Evolutionary conservation across 2,888 invertebrate species (phyloP), one percentile per base, ranked within the genome.

Genomic region (Dioctria linearis): DNA sequence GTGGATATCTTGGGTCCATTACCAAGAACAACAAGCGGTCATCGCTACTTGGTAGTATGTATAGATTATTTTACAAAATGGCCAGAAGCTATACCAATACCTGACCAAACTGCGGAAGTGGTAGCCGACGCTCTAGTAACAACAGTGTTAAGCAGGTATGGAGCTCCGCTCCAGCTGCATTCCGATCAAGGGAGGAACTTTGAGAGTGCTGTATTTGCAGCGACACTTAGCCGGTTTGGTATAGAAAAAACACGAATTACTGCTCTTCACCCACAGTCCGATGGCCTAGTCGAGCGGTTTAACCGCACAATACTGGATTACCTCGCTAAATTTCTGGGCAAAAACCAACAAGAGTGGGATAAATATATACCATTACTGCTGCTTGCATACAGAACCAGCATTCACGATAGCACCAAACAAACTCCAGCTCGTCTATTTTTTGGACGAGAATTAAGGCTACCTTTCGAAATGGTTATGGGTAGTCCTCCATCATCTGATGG

Each of bases 271-370:
- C 84, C 85, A 5, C 85, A 84, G 46, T 85, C 84, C 4, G 83
- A 85, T 73, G 84, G 84, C 39, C 84, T 85, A 83, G 83, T 85
- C 3, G 84, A 84, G n/a, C 78, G 83, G 63, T 81, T 84, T 43
- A 84, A 85, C 67, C 67, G 80, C 11, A 84, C 84, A 4, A 80
- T 83, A 39, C 49, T 82, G 49, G 40, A 80, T 25, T 78, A 84
- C 80, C 54, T 84, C 43, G 80, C 79, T 9, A 71, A 43, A 25
- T 61, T 54, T 8, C 13, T 80, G 4, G 59, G 46, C 11, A n/a
- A 67, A 37, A 37, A 78, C 42, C 80, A 78, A 37, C 11, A 46
- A 3, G 5, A 57, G 6, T 78, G 78, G 67, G 80, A 79, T 79
- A 59, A 4, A 73, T 71, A 9, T 11, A 66, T 75, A 2, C 75